Evolutionary conservation across 2,113 vertebrate genomes (phyloP).

Genomic region (Motacilla alba): DNA sequence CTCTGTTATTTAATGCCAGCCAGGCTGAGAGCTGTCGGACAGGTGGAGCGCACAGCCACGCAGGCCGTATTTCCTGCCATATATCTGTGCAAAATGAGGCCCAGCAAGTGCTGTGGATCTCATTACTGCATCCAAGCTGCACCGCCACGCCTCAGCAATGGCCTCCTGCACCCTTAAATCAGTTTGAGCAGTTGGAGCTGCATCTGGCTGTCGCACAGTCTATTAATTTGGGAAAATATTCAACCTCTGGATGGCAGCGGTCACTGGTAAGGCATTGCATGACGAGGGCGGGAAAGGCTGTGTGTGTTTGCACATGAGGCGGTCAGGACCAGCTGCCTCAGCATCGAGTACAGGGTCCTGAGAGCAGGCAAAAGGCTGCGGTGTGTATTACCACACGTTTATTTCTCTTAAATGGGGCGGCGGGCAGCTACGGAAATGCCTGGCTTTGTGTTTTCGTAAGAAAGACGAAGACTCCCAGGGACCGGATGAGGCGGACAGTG

Average conservation of each 20-base stretch:
- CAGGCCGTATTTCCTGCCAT: neutral
- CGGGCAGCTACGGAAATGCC: neutral
- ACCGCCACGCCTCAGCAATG: fast-evolving
- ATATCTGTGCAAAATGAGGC: neutral
- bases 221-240: neutral
- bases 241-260: neutral
- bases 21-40: fast-evolving
- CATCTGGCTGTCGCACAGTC: neutral
- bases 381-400: fast-evolving
- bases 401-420: neutral
- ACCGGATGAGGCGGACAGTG: fast-evolving
- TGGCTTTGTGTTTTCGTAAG: neutral
- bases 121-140: neutral
- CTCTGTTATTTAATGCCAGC: neutral
- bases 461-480: fast-evolving
- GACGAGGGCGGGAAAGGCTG: neutral
- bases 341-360: fast-evolving
- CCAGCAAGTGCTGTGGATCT: fast-evolving
- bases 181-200: neutral
- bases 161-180: neutral
- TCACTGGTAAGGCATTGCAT: fast-evolving
- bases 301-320: fast-evolving
- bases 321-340: fast-evolving
- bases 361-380: fast-evolving
- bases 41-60: fast-evolving